Percentiles rank a stretch among this genome's conserved stretches.
phyloP scores from a whole-genome alignment of 2,113 vertebrate genomes.

The Fregetta grallaria region DNA sequence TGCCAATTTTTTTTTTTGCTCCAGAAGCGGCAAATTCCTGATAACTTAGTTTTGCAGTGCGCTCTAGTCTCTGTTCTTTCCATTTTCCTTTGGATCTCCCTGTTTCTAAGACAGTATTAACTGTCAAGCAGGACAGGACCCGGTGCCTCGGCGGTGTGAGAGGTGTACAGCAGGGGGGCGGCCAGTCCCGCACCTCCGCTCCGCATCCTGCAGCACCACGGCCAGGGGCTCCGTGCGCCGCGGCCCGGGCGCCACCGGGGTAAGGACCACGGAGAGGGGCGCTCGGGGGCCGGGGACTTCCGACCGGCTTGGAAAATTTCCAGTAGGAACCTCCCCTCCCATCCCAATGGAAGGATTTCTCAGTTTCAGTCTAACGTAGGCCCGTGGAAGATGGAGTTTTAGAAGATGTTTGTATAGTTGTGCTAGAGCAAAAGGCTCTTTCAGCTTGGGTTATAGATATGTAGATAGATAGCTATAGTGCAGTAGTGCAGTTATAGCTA shows the following conservation, averaged over 20 bases:
- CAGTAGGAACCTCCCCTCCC: background rate
- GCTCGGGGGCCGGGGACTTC: background rate
- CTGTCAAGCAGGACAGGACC: background rate
- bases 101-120: background rate
- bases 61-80: background rate
- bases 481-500: background rate
- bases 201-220: background rate
- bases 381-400: background rate
- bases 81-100: background rate
- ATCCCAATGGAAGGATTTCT: background rate
- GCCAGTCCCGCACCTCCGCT: too few species aligned
- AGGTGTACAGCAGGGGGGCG: background rate
- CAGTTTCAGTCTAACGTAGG: rapidly evolving
- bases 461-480: background rate
- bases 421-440: background rate
- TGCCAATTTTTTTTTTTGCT: background rate
- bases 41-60: background rate
- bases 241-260: background rate
- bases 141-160: rapidly evolving
- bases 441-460: background rate
- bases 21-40: background rate
- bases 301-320: background rate
- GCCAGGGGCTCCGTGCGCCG: background rate
- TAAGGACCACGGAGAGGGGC: background rate
- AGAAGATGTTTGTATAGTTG: background rate